phyloP scores from a whole-genome alignment of 1,140 invertebrate species.

The Drosophila biarmipes region DNA sequence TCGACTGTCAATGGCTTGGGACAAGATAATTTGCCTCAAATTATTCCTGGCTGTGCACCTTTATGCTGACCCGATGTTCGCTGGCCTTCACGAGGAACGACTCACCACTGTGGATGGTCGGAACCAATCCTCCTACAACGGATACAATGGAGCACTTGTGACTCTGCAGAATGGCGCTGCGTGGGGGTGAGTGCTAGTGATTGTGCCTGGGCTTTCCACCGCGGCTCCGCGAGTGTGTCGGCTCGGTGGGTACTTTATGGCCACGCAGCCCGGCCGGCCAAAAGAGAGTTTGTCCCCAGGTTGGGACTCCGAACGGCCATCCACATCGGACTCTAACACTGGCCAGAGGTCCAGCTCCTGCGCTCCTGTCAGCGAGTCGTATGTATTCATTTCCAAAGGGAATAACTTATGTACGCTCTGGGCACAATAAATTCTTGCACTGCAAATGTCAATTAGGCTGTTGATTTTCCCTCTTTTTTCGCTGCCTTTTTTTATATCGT shows the following conservation, averaged over 20 bases:
- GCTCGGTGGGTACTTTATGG: constrained; percentile 72
- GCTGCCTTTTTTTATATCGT: constrained; percentile 10
- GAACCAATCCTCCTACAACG: constrained; percentile 60
- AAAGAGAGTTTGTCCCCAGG: constrained; percentile 39
- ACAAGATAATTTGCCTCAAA: constrained; percentile 1
- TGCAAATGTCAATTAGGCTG: constrained; percentile 82
- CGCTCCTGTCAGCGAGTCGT: constrained; percentile 65
- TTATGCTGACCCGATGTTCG: not conserved
- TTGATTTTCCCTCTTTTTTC: constrained; percentile 48
- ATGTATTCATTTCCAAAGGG: constrained; percentile 84
- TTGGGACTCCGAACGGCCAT: constrained; percentile 7
- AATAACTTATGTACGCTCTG: constrained; percentile 84
- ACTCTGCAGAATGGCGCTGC: constrained; percentile 59
- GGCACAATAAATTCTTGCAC: constrained; percentile 84
- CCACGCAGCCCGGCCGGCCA: constrained; percentile 63
- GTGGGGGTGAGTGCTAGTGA: constrained; percentile 67
- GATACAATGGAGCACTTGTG: constrained; percentile 77
- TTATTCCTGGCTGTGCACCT: not conserved
- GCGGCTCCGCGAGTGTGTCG: constrained; percentile 27
- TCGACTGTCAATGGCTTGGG: not conserved
- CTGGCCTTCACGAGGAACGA: not conserved
- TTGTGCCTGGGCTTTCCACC: constrained; percentile 12
- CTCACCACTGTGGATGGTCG: constrained; percentile 14
- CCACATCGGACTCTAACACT: constrained; percentile 3
- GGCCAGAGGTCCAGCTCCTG: constrained; percentile 39